Base-by-base conservation (phyloP, 2,797 vertebrate genomes). In the Helostoma temminkii region DNA sequence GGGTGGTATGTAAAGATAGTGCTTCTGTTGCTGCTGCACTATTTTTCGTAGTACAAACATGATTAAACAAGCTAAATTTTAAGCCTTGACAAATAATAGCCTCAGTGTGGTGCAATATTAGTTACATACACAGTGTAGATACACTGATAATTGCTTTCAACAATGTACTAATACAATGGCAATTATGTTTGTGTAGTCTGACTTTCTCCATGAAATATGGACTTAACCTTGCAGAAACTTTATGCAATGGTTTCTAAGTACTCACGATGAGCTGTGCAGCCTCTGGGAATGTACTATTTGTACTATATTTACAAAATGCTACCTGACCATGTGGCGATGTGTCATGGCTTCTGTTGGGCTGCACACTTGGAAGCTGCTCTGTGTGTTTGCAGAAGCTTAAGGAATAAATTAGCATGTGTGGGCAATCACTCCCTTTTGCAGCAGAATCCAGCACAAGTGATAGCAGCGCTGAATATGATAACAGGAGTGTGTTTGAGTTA, bases 351-450 rank as follows among this genome's bases (percentile, higher is more conserved):
- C 93, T 93, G 93, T 81, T 78, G 81, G 81, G 86, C 87, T 89
- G 89, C 89, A 89, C 91, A 90, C 90, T 92, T 88, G 90, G 86
- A 89, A 26, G 64, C 78, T 61, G 74, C 78, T 87, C 80, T 63
- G 78, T 74, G 77, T 91, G 89, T 92, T 93, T 93, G 76, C 89
- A 88, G 84, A 86, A 87, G 88, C 85, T 86, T 85, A 83, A 84
- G 85, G 93, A 93, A 94, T 94, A 93, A 92, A 94, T 94, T 94
- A 93, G 80, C 91, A 81, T 42, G 90, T 90, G 93, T 94, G 93
- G 93, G 93, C 89, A 90, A 59, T 89, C 76, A 22, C 66, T 83
- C 85, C 72, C 66, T 76, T 64, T 70, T 41, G 63, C 74, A 64
- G 67, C 74, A 81, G 64, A 85, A 68, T 78, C 75, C 67, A 77